Evolutionary conservation across 1,140 invertebrate species (phyloP).

Genomic region (Rhagoletis pomonella): DNA sequence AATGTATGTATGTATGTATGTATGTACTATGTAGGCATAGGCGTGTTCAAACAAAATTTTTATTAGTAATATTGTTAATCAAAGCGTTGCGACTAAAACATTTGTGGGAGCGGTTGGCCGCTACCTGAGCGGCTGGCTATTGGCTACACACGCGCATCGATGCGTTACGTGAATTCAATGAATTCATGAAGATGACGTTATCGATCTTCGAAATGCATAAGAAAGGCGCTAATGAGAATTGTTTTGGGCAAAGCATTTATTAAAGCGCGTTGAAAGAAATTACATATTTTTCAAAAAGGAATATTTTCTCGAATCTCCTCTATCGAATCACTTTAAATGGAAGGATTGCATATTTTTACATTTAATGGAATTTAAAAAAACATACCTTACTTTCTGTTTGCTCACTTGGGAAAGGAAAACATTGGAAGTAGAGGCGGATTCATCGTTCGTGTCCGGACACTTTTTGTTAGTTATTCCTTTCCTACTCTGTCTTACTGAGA

Average conservation of each 20-base stretch:
- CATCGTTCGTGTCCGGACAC: no score
- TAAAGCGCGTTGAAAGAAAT: background rate
- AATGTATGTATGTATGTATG: background rate
- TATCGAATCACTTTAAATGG: no score
- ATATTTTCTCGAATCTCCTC: no score
- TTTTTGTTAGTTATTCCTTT: no score
- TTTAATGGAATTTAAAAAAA: no score
- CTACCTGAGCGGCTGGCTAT: background rate
- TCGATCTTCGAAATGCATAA: background rate
- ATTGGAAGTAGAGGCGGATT: no score
- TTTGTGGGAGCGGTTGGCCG: background rate
- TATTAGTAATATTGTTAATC: background rate
- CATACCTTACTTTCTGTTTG: no score
- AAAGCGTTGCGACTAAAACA: background rate
- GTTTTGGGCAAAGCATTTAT: background rate
- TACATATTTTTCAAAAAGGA: no score
- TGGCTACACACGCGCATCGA: background rate
- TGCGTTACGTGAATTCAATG: slow-evolving; percentile 17
- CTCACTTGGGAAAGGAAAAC: no score
- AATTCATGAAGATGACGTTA: background rate
- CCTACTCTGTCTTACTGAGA: no score
- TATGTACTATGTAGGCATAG: slow-evolving; percentile 6
- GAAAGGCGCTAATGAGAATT: background rate
- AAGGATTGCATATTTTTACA: no score
- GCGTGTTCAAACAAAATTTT: background rate